A percentile compares a stretch with the other conserved stretches of the same genome.
These are phyloP conservation scores for Rhinichthys klamathensis DNA, from an alignment of 2,113 vertebrate species.

Conservation along the genomic window DNA sequence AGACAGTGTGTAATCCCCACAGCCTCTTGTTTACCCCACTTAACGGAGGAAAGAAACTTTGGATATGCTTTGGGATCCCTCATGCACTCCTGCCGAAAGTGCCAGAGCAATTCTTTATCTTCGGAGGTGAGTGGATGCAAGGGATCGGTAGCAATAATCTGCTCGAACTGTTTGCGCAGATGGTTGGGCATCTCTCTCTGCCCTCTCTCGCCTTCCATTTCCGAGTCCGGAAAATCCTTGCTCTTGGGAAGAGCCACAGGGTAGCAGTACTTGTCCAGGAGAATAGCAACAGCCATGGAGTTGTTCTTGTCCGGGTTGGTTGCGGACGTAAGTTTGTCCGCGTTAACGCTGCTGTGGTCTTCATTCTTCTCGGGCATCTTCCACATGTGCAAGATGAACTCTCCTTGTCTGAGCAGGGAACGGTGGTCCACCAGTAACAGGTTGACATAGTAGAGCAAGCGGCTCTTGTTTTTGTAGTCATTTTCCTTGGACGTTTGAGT, in stretches of 20 bases:
- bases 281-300: constrained; percentile 91
- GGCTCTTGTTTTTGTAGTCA: constrained; percentile 86
- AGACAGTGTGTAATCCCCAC: constrained; percentile 89
- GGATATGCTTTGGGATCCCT: constrained; percentile 92
- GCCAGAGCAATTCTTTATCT: constrained; percentile 97
- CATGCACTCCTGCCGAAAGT: constrained; percentile 93
- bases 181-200: constrained; percentile 96
- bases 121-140: constrained; percentile 91
- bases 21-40: constrained; percentile 93
- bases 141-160: constrained; percentile 91
- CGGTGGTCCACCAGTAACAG: constrained; percentile 93
- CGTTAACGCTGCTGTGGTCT: constrained; percentile 92
- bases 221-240: constrained; percentile 73
- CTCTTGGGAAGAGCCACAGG: constrained; percentile 94
- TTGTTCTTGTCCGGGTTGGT: constrained; percentile 95
- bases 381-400: constrained; percentile 99
- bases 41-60: constrained; percentile 93
- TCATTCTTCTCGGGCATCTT: constrained; percentile 93
- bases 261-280: constrained; percentile 94
- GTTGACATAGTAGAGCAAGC: constrained; percentile 96
- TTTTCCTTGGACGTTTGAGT: constrained; percentile 80
- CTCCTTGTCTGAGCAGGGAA: constrained; percentile 90
- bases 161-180: constrained; percentile 93
- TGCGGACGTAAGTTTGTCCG: constrained; percentile 96
- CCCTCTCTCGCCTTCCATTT: constrained; percentile 79